phyloP scores from a whole-genome alignment of 2,113 vertebrate genomes.

The Psettodes erumei region DNA sequence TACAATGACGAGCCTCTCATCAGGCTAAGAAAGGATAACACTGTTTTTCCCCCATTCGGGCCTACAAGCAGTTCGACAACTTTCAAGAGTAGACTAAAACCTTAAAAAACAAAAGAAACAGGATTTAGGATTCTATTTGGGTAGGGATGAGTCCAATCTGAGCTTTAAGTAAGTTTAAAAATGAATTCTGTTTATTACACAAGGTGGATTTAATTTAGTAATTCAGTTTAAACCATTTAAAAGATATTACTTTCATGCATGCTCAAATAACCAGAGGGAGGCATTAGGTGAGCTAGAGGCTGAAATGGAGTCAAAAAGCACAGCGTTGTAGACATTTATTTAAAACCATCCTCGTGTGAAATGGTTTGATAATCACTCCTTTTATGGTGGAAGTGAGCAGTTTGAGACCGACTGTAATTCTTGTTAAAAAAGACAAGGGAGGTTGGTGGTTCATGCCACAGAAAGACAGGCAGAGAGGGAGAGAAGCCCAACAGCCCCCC shows the following conservation, averaged over 20 bases:
- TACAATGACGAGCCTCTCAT: neutral
- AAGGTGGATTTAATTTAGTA: neutral
- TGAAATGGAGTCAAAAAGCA: constrained; percentile 46
- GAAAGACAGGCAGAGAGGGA: constrained; percentile 29
- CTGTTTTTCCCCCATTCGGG: neutral
- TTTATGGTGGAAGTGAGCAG: constrained; percentile 71
- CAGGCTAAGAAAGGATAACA: neutral
- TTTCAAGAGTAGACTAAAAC: neutral
- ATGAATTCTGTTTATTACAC: neutral
- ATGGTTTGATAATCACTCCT: constrained; percentile 63
- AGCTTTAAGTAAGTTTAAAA: neutral
- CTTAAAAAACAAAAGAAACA: no score
- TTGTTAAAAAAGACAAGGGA: constrained; percentile 24
- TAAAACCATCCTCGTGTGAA: constrained; percentile 52
- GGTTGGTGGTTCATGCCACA: constrained; percentile 40
- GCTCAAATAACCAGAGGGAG: constrained; percentile 12
- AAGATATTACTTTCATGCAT: constrained; percentile 13
- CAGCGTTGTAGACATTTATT: constrained; percentile 31
- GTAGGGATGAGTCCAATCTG: neutral
- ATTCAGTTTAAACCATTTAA: neutral
- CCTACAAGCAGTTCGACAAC: neutral
- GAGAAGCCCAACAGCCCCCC: constrained; percentile 3
- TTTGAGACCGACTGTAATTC: constrained; percentile 36
- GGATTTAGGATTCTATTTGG: neutral
- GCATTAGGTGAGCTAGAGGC: constrained; percentile 15